A percentile compares a stretch with the other conserved stretches of the same genome.
These are phyloP conservation scores for Chaetodon auriga DNA, from an alignment of 2,113 vertebrate species.

Conservation along the genomic window DNA sequence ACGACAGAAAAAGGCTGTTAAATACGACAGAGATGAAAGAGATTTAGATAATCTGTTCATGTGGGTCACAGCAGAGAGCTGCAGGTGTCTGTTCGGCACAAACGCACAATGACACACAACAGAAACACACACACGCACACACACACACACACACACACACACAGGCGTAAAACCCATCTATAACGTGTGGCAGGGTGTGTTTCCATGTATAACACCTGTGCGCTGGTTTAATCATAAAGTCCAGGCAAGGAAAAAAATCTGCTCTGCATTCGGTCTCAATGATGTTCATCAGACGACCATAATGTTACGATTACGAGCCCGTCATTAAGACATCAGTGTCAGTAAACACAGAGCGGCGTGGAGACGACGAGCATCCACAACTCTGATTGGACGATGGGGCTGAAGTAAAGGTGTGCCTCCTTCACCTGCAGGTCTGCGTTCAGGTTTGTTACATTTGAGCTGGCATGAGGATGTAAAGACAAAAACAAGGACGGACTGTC, in stretches of 20 bases:
- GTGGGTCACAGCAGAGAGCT: conserved; percentile 64
- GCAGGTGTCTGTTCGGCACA: conserved; percentile 60
- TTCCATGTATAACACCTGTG: too few relatives aligned
- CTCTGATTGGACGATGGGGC: not conserved
- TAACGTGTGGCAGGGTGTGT: too few relatives aligned
- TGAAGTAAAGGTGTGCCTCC: not conserved
- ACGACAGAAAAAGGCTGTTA: conserved; percentile 46
- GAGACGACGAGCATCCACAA: not conserved
- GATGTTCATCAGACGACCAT: too few relatives aligned
- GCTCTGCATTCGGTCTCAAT: too few relatives aligned
- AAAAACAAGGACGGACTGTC: not conserved
- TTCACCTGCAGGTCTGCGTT: not conserved
- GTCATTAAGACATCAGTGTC: too few relatives aligned
- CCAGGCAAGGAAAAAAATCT: too few relatives aligned
- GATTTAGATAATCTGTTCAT: conserved; percentile 77
- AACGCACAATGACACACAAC: not conserved
- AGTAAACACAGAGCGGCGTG: not conserved
- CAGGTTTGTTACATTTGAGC: not conserved
- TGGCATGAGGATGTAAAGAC: not conserved
- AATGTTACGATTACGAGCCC: too few relatives aligned
- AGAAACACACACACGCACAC: not conserved
- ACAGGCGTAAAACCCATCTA: too few relatives aligned
- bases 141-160: too few relatives aligned
- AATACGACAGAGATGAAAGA: conserved; percentile 50
- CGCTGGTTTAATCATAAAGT: too few relatives aligned